Evolutionary conservation across 1,140 invertebrate genomes (phyloP), one percentile per base, ranked within the genome.

Genomic region (Sinonovacula constricta): DNA sequence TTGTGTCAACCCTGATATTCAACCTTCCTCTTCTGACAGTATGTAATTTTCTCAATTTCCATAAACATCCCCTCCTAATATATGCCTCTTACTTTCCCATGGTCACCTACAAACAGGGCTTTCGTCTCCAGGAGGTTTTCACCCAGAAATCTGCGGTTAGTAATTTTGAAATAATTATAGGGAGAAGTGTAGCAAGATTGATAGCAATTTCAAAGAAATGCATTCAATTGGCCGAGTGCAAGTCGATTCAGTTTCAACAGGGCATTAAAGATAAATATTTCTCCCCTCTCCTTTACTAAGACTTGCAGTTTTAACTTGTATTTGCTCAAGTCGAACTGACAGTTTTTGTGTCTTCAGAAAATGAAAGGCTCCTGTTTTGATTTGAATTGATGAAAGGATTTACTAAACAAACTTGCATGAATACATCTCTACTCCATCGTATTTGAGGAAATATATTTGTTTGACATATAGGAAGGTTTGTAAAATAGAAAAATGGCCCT

Each of bases 111-210:
- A 65, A 59, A 28, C 39, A 60, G 60, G n/a, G n/a, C 33, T 76
- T 76, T 76, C 56, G 72, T 76, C 72, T 62, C 72, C 72, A 39
- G 36, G 10, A 28, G 39, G 62, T 53, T 76, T 76, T 56, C 31
- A 56, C 49, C 59, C 51, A 57, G n/a, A 67, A 67, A 34, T 70
- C 67, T 66, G 45, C 33, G 62, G 72, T 76, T 76, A 76, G 72
- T 57, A 59, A 76, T 76, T 76, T 76, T 54, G 53, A 76, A 66
- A 76, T 76, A 76, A 76, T 76, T 76, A 76, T 60, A 76, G 72
- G 72, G 62, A 63, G 39, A 33, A 30, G 34, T 33, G 31, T 30
- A 56, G 34, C 22, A 30, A 76, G 72, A 76, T 76, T 67, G 72
- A 76, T 76, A 56, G 33, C 49, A 18, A 39, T 57, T 45, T 70